A percentile compares a stretch with the other conserved stretches of the same genome.
These are phyloP conservation scores for Malurus cyaneus DNA, from an alignment of 2,113 vertebrate species.

Conservation along the genomic window DNA sequence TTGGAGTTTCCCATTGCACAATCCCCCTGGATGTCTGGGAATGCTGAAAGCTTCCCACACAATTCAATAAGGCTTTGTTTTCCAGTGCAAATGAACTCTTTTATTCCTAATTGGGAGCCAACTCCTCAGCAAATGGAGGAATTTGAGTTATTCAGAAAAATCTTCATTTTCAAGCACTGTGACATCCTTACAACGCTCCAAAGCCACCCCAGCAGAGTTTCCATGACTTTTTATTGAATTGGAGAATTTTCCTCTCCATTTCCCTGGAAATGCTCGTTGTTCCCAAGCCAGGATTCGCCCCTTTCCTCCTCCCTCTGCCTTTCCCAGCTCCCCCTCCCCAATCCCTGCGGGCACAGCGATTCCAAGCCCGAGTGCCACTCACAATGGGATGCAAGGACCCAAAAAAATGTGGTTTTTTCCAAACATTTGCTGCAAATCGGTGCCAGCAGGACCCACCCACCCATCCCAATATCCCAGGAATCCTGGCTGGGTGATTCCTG, in stretches of 20 bases:
- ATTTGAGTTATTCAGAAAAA: background rate
- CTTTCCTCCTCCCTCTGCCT: fast-evolving
- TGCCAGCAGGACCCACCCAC: fast-evolving
- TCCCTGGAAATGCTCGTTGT: background rate
- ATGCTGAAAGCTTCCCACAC: too few species aligned
- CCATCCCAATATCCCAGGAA: fast-evolving
- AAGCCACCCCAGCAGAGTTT: background rate
- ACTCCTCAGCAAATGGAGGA: background rate
- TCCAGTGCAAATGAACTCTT: background rate
- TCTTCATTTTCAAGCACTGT: background rate
- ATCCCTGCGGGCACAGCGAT: background rate
- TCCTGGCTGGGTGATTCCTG: fast-evolving
- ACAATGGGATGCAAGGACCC: fast-evolving
- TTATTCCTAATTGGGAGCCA: background rate
- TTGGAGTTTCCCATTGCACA: background rate
- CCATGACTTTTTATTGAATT: background rate
- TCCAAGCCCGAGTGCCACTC: background rate
- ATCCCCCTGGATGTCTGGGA: background rate
- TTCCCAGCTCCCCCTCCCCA: background rate
- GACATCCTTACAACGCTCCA: background rate
- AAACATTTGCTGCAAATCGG: background rate
- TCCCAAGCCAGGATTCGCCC: background rate
- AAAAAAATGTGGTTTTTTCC: fast-evolving
- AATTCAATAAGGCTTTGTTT: background rate
- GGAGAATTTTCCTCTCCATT: background rate